phyloP scores from a whole-genome alignment of 1,140 invertebrate genomes.

The Pseudobourletiella spinata region DNA sequence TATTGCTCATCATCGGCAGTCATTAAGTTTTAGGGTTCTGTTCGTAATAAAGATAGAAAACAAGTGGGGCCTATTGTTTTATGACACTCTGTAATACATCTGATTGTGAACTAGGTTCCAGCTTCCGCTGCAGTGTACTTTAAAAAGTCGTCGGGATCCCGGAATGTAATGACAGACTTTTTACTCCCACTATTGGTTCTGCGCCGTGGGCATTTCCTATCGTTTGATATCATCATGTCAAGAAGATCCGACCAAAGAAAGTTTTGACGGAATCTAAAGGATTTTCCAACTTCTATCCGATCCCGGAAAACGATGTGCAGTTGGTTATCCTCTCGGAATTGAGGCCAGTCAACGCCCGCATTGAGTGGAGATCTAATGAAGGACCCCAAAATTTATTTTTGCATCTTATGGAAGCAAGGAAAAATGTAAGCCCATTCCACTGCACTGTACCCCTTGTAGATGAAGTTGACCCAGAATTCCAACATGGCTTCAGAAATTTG shows the following conservation, averaged over 20 bases:
- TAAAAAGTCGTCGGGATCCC: slow-evolving; percentile 6
- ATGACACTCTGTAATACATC: no score
- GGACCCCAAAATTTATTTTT: no score
- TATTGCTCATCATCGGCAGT: no score
- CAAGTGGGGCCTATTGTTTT: no score
- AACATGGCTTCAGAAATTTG: slow-evolving; percentile 10
- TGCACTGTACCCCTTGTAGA: slow-evolving; percentile 32
- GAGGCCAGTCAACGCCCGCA: slow-evolving; percentile 24
- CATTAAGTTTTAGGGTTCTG: no score
- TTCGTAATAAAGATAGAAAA: no score
- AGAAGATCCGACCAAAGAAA: neutral
- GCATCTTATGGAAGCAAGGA: no score
- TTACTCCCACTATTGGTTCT: neutral
- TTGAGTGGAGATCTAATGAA: slow-evolving; percentile 20
- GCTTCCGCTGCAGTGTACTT: neutral
- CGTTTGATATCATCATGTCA: neutral
- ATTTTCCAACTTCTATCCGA: neutral
- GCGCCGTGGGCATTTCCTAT: neutral
- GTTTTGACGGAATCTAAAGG: neutral
- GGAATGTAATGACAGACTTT: slow-evolving; percentile 2
- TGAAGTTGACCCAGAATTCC: slow-evolving; percentile 26
- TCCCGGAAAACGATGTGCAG: neutral
- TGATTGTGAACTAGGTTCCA: no score
- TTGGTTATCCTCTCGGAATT: slow-evolving; percentile 13
- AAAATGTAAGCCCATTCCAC: no score